Conservation (phyloP, 1,140 invertebrate species). For the Magallana ariakensis region DNA sequence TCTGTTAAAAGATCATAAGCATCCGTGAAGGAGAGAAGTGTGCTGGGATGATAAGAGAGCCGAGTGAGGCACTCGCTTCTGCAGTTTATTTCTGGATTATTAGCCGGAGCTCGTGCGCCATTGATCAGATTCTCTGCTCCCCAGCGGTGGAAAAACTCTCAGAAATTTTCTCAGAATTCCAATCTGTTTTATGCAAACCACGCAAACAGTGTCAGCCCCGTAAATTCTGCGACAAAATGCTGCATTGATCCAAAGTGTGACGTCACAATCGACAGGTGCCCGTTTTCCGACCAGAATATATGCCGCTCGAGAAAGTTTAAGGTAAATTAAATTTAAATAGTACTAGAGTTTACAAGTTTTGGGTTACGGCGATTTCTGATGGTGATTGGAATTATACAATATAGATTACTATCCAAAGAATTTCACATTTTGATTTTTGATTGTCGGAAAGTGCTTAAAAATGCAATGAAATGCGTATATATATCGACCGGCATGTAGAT, state of each 20-base stretch:
- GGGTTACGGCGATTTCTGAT: no score
- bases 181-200: background rate
- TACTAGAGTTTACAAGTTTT: no score
- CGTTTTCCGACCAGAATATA: constrained; percentile 1
- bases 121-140: constrained; percentile 21
- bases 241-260: background rate
- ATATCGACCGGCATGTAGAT: no score
- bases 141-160: background rate
- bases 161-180: constrained; percentile 25
- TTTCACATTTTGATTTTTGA: no score
- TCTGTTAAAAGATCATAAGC: background rate
- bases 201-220: background rate
- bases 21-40: constrained; percentile 12
- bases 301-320: background rate
- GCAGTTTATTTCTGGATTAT: background rate
- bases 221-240: background rate
- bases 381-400: no score
- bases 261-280: background rate
- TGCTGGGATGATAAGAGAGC: background rate
- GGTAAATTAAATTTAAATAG: no score
- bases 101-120: background rate
- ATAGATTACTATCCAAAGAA: no score
- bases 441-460: no score
- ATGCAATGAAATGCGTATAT: no score
- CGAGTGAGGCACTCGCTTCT: background rate